These are phyloP conservation scores for Phasianus colchicus DNA, from an alignment of 2,113 vertebrate species.

Conservation along the genomic window DNA sequence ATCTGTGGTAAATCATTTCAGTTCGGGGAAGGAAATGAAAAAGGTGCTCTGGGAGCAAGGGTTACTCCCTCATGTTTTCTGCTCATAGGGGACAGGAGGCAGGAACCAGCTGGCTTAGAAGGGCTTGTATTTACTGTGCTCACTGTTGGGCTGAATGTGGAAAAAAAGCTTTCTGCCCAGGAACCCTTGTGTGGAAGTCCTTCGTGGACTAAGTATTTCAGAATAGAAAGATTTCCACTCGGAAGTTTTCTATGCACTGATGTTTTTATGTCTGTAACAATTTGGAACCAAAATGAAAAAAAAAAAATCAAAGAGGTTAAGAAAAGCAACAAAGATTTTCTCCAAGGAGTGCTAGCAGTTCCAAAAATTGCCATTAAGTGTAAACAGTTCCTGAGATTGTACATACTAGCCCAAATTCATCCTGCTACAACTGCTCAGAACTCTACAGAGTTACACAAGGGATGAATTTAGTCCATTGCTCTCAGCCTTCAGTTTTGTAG, in stretches of 20 bases:
- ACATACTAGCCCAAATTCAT: background rate
- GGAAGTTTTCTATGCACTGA: background rate
- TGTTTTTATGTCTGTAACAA: background rate
- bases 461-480: conserved; percentile 49
- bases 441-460: conserved; percentile 15
- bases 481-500: conserved; percentile 25
- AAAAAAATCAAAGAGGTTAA: background rate
- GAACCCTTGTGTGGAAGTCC: background rate
- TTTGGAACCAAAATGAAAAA: background rate
- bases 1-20: background rate
- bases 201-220: background rate
- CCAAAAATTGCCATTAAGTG: background rate
- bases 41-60: background rate
- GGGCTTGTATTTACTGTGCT: background rate
- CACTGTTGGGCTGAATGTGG: background rate
- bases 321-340: conserved; percentile 30
- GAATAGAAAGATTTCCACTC: background rate
- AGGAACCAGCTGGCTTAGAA: background rate
- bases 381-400: conserved; percentile 16
- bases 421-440: conserved; percentile 19
- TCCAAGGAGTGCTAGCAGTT: conserved; percentile 10
- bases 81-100: background rate
- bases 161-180: background rate
- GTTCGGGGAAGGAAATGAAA: background rate
- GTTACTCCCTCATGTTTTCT: background rate